Evolutionary conservation across 1,140 invertebrate genomes (phyloP).

Genomic region (Vanessa atalanta): DNA sequence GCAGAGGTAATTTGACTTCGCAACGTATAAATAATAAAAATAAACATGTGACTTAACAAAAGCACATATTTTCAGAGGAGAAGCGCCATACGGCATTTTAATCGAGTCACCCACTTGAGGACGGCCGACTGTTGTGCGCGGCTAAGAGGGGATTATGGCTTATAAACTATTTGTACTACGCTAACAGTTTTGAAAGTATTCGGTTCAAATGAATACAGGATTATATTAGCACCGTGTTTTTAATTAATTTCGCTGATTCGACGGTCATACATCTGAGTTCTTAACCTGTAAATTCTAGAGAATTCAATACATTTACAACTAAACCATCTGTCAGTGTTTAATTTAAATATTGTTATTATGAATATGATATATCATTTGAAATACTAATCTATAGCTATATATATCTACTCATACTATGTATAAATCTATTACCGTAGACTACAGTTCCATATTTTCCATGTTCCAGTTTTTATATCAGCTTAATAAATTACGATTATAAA

Average conservation of each 20-base stretch:
- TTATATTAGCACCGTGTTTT: too few relatives aligned
- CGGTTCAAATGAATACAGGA: not conserved
- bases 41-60: not conserved
- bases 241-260: too few relatives aligned
- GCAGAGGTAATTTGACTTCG: too few relatives aligned
- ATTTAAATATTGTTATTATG: too few relatives aligned
- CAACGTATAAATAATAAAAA: not conserved
- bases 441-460: too few relatives aligned
- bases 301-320: not conserved
- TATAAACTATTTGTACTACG: conserved; percentile 2
- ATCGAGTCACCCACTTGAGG: conserved; percentile 38
- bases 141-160: not conserved
- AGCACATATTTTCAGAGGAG: not conserved
- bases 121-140: not conserved
- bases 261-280: not conserved
- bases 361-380: too few relatives aligned
- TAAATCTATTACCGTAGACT: too few relatives aligned
- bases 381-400: too few relatives aligned
- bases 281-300: not conserved
- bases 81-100: conserved; percentile 57
- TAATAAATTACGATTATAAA: too few relatives aligned
- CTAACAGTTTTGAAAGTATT: not conserved
- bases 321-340: too few relatives aligned
- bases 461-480: too few relatives aligned
- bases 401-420: too few relatives aligned